Conservation (phyloP, 2,888 invertebrate species). For the Xanthorhoe spadicearia region DNA sequence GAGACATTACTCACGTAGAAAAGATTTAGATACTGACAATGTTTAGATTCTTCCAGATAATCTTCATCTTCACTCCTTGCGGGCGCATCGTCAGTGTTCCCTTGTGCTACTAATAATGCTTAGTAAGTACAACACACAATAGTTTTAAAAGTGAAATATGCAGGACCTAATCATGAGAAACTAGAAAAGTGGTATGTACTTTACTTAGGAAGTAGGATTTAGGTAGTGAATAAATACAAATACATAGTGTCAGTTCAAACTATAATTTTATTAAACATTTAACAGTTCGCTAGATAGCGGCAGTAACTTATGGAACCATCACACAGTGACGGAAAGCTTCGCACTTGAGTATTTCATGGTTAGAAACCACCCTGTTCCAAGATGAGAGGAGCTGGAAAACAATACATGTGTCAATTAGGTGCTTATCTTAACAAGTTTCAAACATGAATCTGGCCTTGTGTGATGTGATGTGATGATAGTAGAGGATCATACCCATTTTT, state of each 20-base stretch:
- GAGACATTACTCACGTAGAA: too few species aligned
- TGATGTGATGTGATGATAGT: background rate
- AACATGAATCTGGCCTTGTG: background rate
- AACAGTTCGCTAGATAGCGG: background rate
- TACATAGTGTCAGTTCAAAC: constrained; percentile 3
- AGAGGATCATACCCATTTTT: background rate
- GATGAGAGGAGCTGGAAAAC: constrained; percentile 72
- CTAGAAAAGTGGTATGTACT: background rate
- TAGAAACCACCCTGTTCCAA: constrained; percentile 72
- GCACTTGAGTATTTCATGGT: constrained; percentile 14
- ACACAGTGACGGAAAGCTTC: constrained; percentile 3
- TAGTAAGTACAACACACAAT: too few species aligned
- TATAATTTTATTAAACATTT: constrained; percentile 21
- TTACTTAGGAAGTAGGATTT: background rate
- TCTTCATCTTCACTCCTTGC: too few species aligned
- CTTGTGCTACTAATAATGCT: too few species aligned
- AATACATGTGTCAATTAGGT: background rate
- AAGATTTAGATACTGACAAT: too few species aligned
- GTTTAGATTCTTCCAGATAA: too few species aligned
- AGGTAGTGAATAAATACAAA: background rate
- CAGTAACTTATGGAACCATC: background rate
- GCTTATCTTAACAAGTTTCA: too few species aligned
- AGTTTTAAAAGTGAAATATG: too few species aligned
- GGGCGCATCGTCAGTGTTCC: too few species aligned
- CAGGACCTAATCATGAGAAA: background rate